phyloP scores from a whole-genome alignment of 1,140 invertebrate genomes.

The Pachypsylla venusta region DNA sequence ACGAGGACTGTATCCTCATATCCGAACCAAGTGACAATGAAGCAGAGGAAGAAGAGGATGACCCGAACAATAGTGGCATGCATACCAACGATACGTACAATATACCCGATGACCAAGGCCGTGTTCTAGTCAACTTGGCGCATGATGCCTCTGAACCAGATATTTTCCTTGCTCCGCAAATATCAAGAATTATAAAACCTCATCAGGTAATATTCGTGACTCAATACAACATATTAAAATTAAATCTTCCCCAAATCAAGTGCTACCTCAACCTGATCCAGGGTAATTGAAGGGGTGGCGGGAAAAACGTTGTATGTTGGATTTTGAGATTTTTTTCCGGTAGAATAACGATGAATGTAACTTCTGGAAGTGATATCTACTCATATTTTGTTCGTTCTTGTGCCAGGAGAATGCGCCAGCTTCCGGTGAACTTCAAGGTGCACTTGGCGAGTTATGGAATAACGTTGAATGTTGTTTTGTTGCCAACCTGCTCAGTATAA shows the following conservation, averaged over 20 bases:
- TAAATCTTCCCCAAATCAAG: not conserved
- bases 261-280: not conserved
- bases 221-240: not conserved
- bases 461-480: too few relatives aligned
- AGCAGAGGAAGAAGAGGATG: constrained; percentile 43
- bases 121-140: constrained; percentile 90
- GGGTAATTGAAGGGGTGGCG: too few relatives aligned
- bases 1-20: constrained; percentile 67
- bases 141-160: constrained; percentile 84
- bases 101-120: constrained; percentile 75
- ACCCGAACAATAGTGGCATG: constrained; percentile 51
- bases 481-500: too few relatives aligned
- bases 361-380: too few relatives aligned
- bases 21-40: constrained; percentile 48
- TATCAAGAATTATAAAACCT: constrained; percentile 84
- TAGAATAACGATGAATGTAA: too few relatives aligned
- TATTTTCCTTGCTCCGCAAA: constrained; percentile 84
- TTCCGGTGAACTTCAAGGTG: too few relatives aligned
- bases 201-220: constrained; percentile 74
- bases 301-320: too few relatives aligned
- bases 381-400: too few relatives aligned
- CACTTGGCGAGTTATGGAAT: too few relatives aligned
- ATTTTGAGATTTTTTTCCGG: too few relatives aligned
- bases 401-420: too few relatives aligned
- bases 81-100: constrained; percentile 87